A percentile compares a stretch with the other conserved stretches of the same genome.
phyloP scores from a whole-genome alignment of 2,888 invertebrate genomes.

The Candidula unifasciata region DNA sequence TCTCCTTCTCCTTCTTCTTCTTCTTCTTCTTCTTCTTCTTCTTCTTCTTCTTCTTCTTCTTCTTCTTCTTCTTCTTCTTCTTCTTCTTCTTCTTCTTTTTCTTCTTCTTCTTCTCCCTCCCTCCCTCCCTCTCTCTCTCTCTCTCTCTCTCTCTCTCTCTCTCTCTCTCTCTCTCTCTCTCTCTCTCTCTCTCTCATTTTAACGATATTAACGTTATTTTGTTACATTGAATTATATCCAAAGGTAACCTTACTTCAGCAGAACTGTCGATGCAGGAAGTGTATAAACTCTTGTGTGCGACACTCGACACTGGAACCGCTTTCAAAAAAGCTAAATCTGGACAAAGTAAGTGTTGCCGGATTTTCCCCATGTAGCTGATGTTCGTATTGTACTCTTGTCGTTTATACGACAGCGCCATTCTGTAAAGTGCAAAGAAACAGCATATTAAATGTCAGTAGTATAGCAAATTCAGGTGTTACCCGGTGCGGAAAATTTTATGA shows the following conservation, averaged over 20 bases:
- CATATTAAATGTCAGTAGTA: no score
- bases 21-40: no score
- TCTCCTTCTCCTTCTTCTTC: no score
- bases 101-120: neutral
- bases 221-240: no score
- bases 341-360: neutral
- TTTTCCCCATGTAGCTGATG: slow-evolving; percentile 28
- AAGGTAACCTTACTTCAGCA: slow-evolving; percentile 8
- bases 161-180: no score
- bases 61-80: no score
- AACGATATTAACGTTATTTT: no score
- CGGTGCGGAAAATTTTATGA: no score
- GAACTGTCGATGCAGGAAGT: neutral
- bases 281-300: neutral
- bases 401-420: neutral
- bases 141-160: neutral
- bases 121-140: neutral
- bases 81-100: neutral
- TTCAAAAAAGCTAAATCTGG: neutral
- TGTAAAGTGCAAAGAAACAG: neutral
- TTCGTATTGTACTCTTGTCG: slow-evolving; percentile 6
- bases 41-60: no score
- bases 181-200: no score
- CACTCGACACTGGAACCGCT: no score
- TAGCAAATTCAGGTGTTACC: no score